A percentile compares a stretch with the other conserved stretches of the same genome.
These are phyloP conservation scores for Listronotus oregonensis DNA, from an alignment of 1,140 invertebrate species.

Conservation along the genomic window DNA sequence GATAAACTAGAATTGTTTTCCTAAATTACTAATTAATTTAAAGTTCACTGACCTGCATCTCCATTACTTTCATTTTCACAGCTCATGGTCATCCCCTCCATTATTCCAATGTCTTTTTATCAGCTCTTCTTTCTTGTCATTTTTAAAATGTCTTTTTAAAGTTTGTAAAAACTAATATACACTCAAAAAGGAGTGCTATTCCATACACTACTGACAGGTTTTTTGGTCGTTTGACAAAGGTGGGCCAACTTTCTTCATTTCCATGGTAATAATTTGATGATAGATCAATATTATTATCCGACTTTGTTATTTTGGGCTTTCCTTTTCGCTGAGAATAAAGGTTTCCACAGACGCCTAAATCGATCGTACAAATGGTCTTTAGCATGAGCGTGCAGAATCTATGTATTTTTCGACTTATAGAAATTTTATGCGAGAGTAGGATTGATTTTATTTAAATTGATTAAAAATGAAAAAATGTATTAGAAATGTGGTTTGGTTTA, in stretches of 20 bases:
- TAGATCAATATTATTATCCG: slow-evolving; percentile 21
- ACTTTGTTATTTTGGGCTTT: background rate
- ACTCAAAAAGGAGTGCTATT: slow-evolving; percentile 6
- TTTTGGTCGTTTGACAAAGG: slow-evolving; percentile 15
- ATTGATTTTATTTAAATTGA: no score
- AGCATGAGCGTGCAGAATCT: no score
- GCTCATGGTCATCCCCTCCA: slow-evolving; percentile 15
- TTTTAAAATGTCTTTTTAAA: background rate
- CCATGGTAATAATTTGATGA: slow-evolving; percentile 35
- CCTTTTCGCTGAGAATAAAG: slow-evolving; percentile 2
- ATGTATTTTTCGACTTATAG: no score
- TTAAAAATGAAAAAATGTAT: no score
- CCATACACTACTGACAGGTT: slow-evolving; percentile 28
- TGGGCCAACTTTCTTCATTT: slow-evolving; percentile 28
- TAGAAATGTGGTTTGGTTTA: no score
- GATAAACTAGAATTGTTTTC: no score
- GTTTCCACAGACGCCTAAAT: background rate
- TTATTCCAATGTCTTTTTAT: slow-evolving; percentile 9
- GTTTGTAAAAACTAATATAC: background rate
- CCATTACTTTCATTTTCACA: slow-evolving; percentile 23
- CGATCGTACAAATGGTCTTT: background rate
- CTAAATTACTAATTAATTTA: background rate
- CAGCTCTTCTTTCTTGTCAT: slow-evolving; percentile 15
- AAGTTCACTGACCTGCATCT: slow-evolving; percentile 24
- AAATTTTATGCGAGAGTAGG: no score